Percentiles rank a stretch among this genome's conserved stretches.
These are phyloP conservation scores for Darevskia mixta DNA, from an alignment of 2,797 vertebrate genomes.

Conservation along the genomic window DNA sequence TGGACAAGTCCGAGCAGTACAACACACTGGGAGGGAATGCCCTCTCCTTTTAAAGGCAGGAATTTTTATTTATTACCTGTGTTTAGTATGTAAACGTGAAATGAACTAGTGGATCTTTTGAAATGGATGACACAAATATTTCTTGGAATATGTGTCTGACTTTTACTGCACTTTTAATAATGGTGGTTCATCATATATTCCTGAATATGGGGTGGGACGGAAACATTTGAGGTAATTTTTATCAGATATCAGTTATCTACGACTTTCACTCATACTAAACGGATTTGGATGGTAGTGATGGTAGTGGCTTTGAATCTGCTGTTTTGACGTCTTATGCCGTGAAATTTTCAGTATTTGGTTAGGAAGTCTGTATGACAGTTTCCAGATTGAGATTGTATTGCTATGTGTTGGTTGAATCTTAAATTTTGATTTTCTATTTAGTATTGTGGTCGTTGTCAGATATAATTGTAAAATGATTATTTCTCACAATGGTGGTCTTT, in stretches of 20 bases:
- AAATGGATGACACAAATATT: constrained; percentile 79
- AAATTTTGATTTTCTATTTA: constrained; percentile 65
- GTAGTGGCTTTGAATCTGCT: constrained; percentile 69
- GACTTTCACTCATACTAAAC: constrained; percentile 72
- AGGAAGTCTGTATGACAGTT: constrained; percentile 60
- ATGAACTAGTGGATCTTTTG: constrained; percentile 82
- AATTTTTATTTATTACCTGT: constrained; percentile 89
- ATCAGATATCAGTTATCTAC: constrained; percentile 68
- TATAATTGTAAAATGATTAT: constrained; percentile 64
- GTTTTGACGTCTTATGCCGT: constrained; percentile 72
- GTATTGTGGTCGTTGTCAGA: constrained; percentile 73
- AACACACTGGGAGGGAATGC: constrained; percentile 88
- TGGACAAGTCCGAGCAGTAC: constrained; percentile 89
- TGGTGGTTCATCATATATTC: constrained; percentile 70
- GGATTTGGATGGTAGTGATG: constrained; percentile 69
- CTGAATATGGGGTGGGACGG: constrained; percentile 78
- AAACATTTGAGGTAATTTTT: constrained; percentile 72
- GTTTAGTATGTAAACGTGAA: constrained; percentile 86
- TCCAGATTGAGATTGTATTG: constrained; percentile 66
- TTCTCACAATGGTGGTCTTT: constrained; percentile 70
- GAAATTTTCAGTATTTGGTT: constrained; percentile 71
- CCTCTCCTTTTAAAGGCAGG: constrained; percentile 90
- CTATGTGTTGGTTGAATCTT: constrained; percentile 65
- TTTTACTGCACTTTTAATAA: constrained; percentile 78
- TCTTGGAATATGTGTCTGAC: constrained; percentile 80